Evolutionary conservation across 2,797 vertebrate genomes (phyloP).

Genomic region (Chaenodraco wilsoni): DNA sequence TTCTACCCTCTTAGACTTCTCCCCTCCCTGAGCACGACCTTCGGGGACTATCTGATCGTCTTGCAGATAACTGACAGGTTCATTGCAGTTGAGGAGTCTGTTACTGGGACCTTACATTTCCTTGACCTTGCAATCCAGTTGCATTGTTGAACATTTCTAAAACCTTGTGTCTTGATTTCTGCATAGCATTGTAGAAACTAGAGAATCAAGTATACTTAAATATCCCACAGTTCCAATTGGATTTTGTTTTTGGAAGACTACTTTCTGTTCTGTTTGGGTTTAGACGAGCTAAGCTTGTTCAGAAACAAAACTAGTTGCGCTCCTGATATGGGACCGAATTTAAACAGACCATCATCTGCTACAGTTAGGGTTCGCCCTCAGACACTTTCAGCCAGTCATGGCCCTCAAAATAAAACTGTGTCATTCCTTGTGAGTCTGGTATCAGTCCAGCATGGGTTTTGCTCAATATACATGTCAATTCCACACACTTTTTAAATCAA

Average conservation of each 20-base stretch:
- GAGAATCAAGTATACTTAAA: not conserved
- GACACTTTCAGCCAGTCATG: too few species aligned
- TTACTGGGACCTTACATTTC: slow-evolving; percentile 1
- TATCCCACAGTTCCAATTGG: too few species aligned
- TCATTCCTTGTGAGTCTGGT: too few species aligned
- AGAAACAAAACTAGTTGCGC: too few species aligned
- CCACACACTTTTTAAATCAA: not conserved
- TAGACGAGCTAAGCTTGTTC: too few species aligned
- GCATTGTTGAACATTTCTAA: not conserved
- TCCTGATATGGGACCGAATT: too few species aligned
- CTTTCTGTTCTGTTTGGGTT: too few species aligned
- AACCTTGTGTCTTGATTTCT: not conserved
- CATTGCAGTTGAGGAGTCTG: not conserved
- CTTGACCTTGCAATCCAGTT: not conserved
- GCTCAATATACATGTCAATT: not conserved
- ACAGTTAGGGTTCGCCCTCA: too few species aligned
- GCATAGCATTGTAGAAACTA: not conserved
- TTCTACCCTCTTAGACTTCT: slow-evolving; percentile 17
- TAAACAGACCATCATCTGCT: too few species aligned
- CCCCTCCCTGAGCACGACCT: not conserved
- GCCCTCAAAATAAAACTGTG: too few species aligned
- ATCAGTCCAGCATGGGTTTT: not conserved
- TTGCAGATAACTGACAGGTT: not conserved
- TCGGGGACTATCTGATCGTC: slow-evolving; percentile 28
- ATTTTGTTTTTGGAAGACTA: too few species aligned